Conservation (phyloP, 2,888 invertebrate genomes). For the Volucella inflata region DNA sequence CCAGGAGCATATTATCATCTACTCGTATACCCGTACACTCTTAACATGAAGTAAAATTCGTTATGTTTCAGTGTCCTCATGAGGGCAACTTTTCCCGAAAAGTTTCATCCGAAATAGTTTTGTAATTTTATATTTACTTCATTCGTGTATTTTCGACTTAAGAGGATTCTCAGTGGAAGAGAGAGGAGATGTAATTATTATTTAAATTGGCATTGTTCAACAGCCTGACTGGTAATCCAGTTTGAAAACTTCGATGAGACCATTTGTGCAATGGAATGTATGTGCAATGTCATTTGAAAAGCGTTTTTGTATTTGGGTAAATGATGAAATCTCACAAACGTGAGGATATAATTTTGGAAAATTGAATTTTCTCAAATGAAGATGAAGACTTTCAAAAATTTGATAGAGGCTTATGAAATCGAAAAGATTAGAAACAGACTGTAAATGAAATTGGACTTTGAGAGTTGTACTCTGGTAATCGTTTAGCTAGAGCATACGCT, state of each 20-base stretch:
- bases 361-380: not conserved
- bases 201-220: slow-evolving; percentile 27
- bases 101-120: slow-evolving; percentile 19
- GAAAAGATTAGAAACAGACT: too few species aligned
- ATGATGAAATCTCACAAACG: not conserved
- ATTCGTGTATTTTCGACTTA: not conserved
- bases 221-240: slow-evolving; percentile 9
- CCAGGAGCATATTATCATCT: too few species aligned
- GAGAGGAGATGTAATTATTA: slow-evolving; percentile 20
- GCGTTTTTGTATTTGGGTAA: not conserved
- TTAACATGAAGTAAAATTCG: slow-evolving; percentile 10
- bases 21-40: too few species aligned
- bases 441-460: too few species aligned
- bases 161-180: slow-evolving; percentile 5
- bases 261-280: not conserved
- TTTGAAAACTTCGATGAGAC: slow-evolving; percentile 9
- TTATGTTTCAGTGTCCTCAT: slow-evolving; percentile 16
- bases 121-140: slow-evolving; percentile 19
- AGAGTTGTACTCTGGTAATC: too few species aligned
- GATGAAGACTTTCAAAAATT: too few species aligned
- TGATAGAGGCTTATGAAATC: too few species aligned
- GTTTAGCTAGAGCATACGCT: too few species aligned
- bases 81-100: slow-evolving; percentile 12
- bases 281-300: not conserved
- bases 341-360: not conserved